These are phyloP conservation scores for Pachycephus smyrnensis DNA, from an alignment of 2,888 invertebrate genomes.

Conservation along the genomic window DNA sequence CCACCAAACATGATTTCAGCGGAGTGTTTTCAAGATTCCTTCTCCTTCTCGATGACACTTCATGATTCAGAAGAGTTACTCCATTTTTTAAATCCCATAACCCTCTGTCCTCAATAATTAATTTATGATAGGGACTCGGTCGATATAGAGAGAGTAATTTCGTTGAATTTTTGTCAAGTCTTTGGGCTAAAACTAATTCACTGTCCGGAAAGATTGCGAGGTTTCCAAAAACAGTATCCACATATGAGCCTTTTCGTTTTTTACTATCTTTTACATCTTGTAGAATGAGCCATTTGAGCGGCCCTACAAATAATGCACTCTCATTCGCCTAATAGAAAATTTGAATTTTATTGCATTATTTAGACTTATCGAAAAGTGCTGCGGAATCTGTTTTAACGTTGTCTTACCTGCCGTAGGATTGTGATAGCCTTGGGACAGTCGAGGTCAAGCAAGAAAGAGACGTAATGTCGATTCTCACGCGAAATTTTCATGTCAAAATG, in stretches of 20 bases:
- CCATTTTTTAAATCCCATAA: constrained; percentile 44
- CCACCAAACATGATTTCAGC: constrained; percentile 52
- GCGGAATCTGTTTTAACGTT: constrained; percentile 19
- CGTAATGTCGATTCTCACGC: constrained; percentile 29
- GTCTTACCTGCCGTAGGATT: constrained; percentile 42
- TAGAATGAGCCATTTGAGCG: constrained; percentile 52
- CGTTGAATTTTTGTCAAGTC: constrained; percentile 26
- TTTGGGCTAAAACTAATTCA: constrained; percentile 42
- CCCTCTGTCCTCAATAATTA: constrained; percentile 51
- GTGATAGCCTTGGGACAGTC: constrained; percentile 44
- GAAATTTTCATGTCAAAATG: constrained; percentile 26
- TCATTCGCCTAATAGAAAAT: constrained; percentile 44
- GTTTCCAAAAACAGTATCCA: constrained; percentile 30
- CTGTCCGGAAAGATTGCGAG: constrained; percentile 53
- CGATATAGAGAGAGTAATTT: constrained; percentile 51
- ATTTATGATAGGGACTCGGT: constrained; percentile 35
- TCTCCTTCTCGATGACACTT: constrained; percentile 48
- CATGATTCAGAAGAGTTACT: constrained; percentile 24
- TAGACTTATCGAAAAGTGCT: constrained; percentile 23
- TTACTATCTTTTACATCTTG: constrained; percentile 29
- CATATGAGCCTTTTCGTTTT: not conserved
- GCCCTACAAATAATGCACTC: constrained; percentile 45
- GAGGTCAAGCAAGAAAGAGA: constrained; percentile 46
- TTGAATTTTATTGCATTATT: constrained; percentile 16
- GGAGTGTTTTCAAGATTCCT: constrained; percentile 44